Conservation (phyloP, 1,140 invertebrate species). For the Philotrypesis tridentata region DNA sequence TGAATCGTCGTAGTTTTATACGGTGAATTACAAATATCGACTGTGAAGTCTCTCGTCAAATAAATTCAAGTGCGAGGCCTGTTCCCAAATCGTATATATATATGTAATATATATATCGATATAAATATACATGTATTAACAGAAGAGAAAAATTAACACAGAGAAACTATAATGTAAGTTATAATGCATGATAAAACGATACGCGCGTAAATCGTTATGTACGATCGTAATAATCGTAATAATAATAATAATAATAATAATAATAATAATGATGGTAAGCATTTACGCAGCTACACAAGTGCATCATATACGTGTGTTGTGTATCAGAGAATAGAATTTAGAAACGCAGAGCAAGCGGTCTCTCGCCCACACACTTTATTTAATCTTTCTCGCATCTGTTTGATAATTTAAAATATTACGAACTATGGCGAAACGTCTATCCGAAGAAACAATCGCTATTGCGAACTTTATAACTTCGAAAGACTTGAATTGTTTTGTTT, state of each 20-base stretch:
- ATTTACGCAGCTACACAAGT: not conserved
- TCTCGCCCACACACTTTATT: slow-evolving; percentile 50
- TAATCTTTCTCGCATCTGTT: slow-evolving; percentile 46
- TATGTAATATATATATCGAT: too few species aligned
- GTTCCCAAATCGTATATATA: not conserved
- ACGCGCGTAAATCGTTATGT: not conserved
- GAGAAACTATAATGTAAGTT: not conserved
- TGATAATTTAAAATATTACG: slow-evolving; percentile 62
- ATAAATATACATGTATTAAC: not conserved
- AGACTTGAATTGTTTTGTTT: slow-evolving; percentile 36
- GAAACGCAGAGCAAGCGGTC: slow-evolving; percentile 43
- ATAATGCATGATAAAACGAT: not conserved
- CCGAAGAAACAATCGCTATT: slow-evolving; percentile 57
- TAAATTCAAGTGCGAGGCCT: slow-evolving; percentile 39
- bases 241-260: too few species aligned
- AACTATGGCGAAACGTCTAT: slow-evolving; percentile 59
- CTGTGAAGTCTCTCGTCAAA: not conserved
- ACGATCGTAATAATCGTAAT: too few species aligned
- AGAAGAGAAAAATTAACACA: not conserved
- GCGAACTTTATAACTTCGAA: slow-evolving; percentile 49
- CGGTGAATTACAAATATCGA: slow-evolving; percentile 20
- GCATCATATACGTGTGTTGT: not conserved
- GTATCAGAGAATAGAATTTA: not conserved
- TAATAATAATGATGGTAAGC: too few species aligned
- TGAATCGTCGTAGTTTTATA: not conserved